Percentiles rank a stretch among this genome's conserved stretches.
Conservation (phyloP, 2,888 invertebrate species). For the Lumbricus terrestris region DNA sequence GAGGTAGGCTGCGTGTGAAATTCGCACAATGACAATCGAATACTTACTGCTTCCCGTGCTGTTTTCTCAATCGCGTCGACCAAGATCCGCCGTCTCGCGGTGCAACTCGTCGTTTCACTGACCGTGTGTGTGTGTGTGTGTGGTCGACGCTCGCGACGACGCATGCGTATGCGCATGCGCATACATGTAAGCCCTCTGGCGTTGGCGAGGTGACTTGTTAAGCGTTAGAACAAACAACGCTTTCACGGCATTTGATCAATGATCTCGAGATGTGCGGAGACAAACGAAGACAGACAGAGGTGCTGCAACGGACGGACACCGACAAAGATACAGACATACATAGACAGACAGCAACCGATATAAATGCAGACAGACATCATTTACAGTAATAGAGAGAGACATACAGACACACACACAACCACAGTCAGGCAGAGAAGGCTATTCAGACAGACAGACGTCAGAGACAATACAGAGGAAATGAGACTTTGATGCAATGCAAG, state of each 20-base stretch:
- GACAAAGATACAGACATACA: background rate
- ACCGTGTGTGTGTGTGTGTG: too few relatives aligned
- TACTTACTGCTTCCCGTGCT: background rate
- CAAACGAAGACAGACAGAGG: background rate
- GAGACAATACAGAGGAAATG: background rate
- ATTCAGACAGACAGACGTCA: background rate
- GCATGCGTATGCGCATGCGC: too few relatives aligned
- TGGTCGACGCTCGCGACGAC: background rate
- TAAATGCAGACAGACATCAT: background rate
- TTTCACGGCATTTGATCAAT: constrained; percentile 3
- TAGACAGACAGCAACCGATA: background rate
- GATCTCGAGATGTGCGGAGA: background rate
- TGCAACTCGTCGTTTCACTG: background rate
- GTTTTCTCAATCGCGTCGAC: background rate
- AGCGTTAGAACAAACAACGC: constrained; percentile 3
- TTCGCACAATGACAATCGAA: background rate
- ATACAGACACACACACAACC: background rate
- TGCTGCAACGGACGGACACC: background rate
- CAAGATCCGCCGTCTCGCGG: background rate
- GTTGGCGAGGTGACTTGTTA: background rate
- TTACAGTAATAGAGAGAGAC: background rate
- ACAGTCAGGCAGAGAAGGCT: background rate
- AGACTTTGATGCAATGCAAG: background rate
- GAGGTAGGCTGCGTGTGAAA: background rate
- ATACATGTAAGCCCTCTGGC: background rate